These are phyloP conservation scores for Cyprinodon variegatus DNA, from an alignment of 2,113 vertebrate genomes.

Conservation along the genomic window DNA sequence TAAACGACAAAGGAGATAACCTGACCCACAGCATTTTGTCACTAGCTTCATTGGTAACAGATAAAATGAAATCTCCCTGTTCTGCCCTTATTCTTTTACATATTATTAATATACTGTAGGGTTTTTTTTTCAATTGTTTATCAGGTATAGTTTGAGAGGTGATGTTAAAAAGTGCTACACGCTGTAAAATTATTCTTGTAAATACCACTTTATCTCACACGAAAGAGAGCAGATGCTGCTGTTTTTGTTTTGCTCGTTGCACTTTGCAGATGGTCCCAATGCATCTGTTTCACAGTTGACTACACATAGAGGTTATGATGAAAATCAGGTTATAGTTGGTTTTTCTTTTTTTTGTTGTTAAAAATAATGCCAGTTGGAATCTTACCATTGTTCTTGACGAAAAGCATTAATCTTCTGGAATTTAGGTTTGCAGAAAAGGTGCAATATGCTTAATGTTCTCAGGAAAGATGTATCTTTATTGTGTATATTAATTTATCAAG, in stretches of 20 bases:
- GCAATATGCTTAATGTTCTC: not conserved
- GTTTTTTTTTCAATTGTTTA: not conserved
- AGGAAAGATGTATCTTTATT: not conserved
- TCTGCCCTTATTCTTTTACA: not conserved
- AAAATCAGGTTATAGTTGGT: slow-evolving; percentile 8
- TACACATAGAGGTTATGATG: slow-evolving; percentile 9
- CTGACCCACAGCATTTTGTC: too few species aligned
- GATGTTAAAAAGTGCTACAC: not conserved
- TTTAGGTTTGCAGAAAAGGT: not conserved
- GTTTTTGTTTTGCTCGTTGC: not conserved
- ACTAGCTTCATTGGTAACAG: too few species aligned
- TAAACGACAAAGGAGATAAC: too few species aligned
- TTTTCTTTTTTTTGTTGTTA: not conserved
- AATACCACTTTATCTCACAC: not conserved
- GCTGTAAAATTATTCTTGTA: not conserved
- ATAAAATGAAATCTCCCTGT: too few species aligned
- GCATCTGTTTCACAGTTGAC: slow-evolving; percentile 17
- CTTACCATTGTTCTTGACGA: not conserved
- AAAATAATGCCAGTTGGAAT: not conserved
- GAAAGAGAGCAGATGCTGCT: slow-evolving; percentile 1
- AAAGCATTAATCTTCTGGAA: not conserved
- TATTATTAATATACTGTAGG: not conserved
- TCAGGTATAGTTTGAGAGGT: not conserved
- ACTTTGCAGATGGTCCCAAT: slow-evolving; percentile 3
- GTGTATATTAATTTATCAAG: not conserved